Evolutionary conservation across 2,888 invertebrate species (phyloP).

Genomic region (Chrysodeixis includens): DNA sequence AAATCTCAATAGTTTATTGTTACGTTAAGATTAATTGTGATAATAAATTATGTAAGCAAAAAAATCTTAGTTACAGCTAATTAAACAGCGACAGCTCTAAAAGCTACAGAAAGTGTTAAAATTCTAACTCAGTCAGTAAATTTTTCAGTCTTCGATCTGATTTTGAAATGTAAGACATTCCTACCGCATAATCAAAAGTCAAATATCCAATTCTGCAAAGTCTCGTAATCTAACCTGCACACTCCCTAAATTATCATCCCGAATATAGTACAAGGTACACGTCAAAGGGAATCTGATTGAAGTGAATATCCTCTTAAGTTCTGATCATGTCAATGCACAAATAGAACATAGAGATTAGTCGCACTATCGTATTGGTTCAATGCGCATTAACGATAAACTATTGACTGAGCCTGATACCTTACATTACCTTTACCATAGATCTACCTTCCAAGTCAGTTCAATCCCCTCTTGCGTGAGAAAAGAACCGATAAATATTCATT

Average conservation of each 20-base stretch:
- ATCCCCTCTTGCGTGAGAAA: conserved; percentile 8
- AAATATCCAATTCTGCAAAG: no score
- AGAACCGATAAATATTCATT: conserved; percentile 19
- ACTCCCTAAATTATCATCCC: no score
- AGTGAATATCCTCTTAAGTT: conserved; percentile 15
- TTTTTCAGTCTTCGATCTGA: no score
- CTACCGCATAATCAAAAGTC: no score
- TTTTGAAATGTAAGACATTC: no score
- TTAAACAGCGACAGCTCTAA: no score
- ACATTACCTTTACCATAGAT: neutral
- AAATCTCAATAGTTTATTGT: neutral
- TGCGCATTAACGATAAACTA: conserved; percentile 2
- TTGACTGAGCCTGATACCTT: neutral
- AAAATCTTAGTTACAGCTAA: no score
- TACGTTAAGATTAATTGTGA: neutral
- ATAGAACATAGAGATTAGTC: conserved; percentile 18
- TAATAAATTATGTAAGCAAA: no score
- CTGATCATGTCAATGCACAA: conserved; percentile 17
- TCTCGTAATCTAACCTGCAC: no score
- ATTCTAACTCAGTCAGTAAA: no score
- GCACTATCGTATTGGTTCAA: conserved; percentile 10
- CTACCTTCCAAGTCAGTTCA: neutral
- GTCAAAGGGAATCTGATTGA: neutral
- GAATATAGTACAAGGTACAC: neutral
- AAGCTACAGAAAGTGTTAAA: no score